A percentile compares a stretch with the other conserved stretches of the same genome.
Evolutionary conservation across 2,797 vertebrate species (phyloP).

Genomic region (Clangula hyemalis): DNA sequence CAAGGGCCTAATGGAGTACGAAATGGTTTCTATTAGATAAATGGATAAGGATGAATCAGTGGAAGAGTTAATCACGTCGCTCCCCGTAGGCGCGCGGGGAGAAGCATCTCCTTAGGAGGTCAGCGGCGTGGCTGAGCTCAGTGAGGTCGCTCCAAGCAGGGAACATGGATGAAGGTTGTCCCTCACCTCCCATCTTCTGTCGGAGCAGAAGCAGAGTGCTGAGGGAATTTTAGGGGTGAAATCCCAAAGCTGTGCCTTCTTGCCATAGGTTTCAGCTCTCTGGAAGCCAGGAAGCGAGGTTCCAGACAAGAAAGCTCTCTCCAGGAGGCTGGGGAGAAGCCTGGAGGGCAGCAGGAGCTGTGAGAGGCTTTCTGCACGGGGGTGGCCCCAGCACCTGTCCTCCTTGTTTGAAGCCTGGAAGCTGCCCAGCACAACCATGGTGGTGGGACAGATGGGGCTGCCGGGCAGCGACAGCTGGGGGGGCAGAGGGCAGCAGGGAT

Average conservation of each 20-base stretch:
- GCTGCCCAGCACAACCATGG: not conserved
- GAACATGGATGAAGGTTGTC: not conserved
- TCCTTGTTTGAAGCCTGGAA: not conserved
- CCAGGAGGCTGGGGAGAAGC: not conserved
- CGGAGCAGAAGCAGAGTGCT: not conserved
- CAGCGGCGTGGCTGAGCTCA: not conserved
- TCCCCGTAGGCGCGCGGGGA: not conserved
- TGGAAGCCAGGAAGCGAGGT: not conserved
- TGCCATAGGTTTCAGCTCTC: not conserved
- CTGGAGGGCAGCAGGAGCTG: accelerated
- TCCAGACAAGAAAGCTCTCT: not conserved
- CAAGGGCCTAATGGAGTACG: constrained; percentile 60
- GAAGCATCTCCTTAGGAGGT: constrained; percentile 3
- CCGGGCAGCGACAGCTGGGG: not conserved
- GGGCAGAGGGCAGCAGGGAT: constrained; percentile 24
- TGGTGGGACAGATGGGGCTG: not conserved
- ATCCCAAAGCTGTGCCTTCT: not conserved
- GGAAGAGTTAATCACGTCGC: constrained; percentile 36
- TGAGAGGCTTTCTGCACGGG: not conserved
- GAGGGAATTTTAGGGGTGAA: not conserved
- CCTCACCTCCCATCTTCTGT: not conserved
- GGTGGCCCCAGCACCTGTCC: constrained; percentile 30
- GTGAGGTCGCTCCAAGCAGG: not conserved
- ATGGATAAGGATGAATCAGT: constrained; percentile 61
- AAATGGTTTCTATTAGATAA: constrained; percentile 60